phyloP scores from a whole-genome alignment of 2,797 vertebrate species.

The Syndactyla subalaris region DNA sequence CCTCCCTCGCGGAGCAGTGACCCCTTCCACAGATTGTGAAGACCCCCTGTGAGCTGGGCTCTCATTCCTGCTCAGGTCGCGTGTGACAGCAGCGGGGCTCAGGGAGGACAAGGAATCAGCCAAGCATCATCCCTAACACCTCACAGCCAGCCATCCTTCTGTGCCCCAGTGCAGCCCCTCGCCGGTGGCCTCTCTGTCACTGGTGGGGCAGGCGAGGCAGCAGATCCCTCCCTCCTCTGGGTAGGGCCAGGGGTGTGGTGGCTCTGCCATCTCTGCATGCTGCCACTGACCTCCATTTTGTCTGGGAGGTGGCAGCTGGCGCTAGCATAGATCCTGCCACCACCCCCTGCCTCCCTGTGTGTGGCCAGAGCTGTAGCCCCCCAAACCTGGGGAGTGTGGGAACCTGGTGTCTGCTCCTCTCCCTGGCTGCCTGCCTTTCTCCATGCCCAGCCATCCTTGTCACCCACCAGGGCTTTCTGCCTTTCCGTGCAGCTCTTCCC shows the following conservation, averaged over 20 bases:
- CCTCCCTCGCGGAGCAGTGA: not conserved
- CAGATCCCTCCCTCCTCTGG: not conserved
- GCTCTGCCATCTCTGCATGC: not conserved
- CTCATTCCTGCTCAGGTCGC: not conserved
- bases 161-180: fast-evolving
- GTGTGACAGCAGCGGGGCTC: fast-evolving
- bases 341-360: fast-evolving
- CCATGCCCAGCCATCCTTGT: fast-evolving
- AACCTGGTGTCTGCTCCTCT: fast-evolving
- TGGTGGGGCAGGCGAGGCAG: not conserved
- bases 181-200: not conserved
- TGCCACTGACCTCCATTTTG: constrained; percentile 41
- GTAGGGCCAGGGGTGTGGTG: not conserved
- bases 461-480: fast-evolving
- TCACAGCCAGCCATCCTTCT: not conserved
- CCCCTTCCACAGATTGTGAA: no score
- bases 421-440: not conserved
- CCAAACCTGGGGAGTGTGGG: fast-evolving
- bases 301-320: not conserved
- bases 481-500: not conserved
- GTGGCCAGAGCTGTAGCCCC: not conserved
- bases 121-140: not conserved
- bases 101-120: not conserved
- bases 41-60: fast-evolving
- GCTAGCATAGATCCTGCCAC: not conserved